Evolutionary conservation across 2,888 invertebrate species (phyloP).

Genomic region (Phortica magna): DNA sequence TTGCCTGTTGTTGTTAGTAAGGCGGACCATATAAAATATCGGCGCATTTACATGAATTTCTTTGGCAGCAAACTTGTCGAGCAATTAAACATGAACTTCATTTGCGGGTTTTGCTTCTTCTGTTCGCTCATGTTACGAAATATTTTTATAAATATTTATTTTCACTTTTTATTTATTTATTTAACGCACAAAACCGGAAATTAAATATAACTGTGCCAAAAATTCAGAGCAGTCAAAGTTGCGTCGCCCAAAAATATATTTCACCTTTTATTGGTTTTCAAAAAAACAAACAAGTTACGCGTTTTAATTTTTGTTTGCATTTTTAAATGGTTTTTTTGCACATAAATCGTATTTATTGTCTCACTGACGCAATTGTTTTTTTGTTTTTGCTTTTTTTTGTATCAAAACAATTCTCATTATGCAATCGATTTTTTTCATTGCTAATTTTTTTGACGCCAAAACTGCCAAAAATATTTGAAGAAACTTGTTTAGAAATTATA

Average conservation of each 20-base stretch:
- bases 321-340: slow-evolving; percentile 39
- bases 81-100: slow-evolving; percentile 74
- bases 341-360: slow-evolving; percentile 28
- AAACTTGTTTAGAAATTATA: background rate
- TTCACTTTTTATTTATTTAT: slow-evolving; percentile 20
- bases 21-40: slow-evolving; percentile 8
- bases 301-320: slow-evolving; percentile 46
- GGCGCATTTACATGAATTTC: slow-evolving; percentile 67
- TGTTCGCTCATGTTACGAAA: slow-evolving; percentile 63
- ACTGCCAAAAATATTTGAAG: background rate
- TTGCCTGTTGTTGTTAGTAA: slow-evolving; percentile 50
- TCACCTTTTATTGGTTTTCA: slow-evolving; percentile 50
- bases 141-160: slow-evolving; percentile 34
- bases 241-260: slow-evolving; percentile 43
- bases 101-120: slow-evolving; percentile 59
- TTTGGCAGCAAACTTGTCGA: slow-evolving; percentile 52
- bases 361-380: slow-evolving; percentile 25
- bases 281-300: background rate
- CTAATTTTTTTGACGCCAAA: background rate
- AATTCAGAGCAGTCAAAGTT: slow-evolving; percentile 35
- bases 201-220: slow-evolving; percentile 66
- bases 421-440: slow-evolving; percentile 48
- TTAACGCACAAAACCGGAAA: slow-evolving; percentile 63
- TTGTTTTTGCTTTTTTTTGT: slow-evolving; percentile 44
- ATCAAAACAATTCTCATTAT: slow-evolving; percentile 61